Evolutionary conservation across 35 echinoderm and acorn worm species (phyloP).

Genomic region (Chiridota heheva): DNA sequence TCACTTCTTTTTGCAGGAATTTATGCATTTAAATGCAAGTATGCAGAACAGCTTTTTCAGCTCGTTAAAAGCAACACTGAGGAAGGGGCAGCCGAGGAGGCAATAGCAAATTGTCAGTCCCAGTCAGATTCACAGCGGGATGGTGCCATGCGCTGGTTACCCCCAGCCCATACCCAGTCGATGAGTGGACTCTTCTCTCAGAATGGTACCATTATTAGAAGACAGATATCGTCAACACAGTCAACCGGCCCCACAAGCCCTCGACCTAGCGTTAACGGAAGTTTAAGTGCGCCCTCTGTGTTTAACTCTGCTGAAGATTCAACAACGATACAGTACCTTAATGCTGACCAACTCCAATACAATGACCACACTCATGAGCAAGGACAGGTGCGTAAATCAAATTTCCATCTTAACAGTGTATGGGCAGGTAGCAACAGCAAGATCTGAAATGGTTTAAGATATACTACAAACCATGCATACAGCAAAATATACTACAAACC

Average conservation of each 20-base stretch:
- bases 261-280: background rate
- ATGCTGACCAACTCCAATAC: constrained; percentile 14
- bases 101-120: constrained; percentile 11
- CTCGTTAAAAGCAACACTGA: constrained; percentile 83
- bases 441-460: too few species aligned
- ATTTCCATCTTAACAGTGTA: too few species aligned
- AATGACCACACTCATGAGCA: too few species aligned
- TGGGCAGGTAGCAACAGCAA: too few species aligned
- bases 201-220: constrained; percentile 22
- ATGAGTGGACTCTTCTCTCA: constrained; percentile 25
- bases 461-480: too few species aligned
- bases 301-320: background rate
- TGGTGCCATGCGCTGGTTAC: background rate
- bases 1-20: constrained; percentile 58
- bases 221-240: background rate
- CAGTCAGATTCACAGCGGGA: background rate
- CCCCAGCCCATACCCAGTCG: constrained; percentile 30
- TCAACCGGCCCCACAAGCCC: constrained; percentile 9
- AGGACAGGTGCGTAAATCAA: too few species aligned
- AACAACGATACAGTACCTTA: constrained; percentile 13
- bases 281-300: background rate
- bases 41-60: constrained; percentile 75
- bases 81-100: constrained; percentile 22
- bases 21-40: constrained; percentile 96
- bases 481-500: too few species aligned